A percentile compares a stretch with the other conserved stretches of the same genome.
These are phyloP conservation scores for Noctua janthe DNA, from an alignment of 2,888 invertebrate species.

Conservation along the genomic window DNA sequence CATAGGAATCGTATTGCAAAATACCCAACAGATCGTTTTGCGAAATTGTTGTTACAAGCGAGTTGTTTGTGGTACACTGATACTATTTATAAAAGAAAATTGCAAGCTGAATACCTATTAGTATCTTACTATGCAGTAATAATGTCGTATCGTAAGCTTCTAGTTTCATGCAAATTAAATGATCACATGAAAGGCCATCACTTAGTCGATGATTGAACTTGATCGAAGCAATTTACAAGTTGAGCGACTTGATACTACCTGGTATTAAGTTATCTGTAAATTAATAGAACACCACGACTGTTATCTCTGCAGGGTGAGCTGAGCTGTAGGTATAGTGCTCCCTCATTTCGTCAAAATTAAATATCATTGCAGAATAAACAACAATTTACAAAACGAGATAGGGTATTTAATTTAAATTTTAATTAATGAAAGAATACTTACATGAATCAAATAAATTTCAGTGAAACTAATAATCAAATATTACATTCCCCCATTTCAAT, in stretches of 20 bases:
- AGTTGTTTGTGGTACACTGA: background rate
- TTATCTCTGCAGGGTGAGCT: background rate
- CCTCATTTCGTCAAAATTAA: background rate
- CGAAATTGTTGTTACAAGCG: background rate
- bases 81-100: background rate
- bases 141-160: background rate
- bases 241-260: background rate
- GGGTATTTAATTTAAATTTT: background rate
- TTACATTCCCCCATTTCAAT: conserved; percentile 17
- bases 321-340: background rate
- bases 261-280: background rate
- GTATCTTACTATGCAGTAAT: background rate
- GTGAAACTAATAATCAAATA: conserved; percentile 32
- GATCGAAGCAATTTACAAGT: conserved; percentile 31
- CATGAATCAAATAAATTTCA: conserved; percentile 14
- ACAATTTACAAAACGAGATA: background rate
- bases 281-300: background rate
- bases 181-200: conserved; percentile 8
- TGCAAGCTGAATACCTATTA: background rate
- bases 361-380: background rate
- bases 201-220: conserved; percentile 28
- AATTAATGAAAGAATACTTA: conserved; percentile 21
- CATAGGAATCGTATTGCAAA: background rate
- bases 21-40: background rate
- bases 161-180: conserved; percentile 36